Conservation (phyloP, 2,888 invertebrate genomes). For the Barypeithes pellucidus region DNA sequence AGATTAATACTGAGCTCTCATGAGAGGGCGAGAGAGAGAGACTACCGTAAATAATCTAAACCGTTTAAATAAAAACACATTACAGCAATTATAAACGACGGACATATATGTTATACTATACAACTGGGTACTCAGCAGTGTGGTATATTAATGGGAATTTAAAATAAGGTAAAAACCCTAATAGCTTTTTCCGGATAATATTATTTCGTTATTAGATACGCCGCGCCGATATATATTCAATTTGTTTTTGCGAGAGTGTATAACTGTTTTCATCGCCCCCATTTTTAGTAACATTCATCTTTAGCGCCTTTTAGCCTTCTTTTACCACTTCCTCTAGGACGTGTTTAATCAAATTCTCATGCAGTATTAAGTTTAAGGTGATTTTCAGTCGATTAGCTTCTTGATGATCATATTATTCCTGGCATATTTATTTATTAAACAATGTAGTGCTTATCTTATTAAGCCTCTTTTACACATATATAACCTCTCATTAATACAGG, state of each 20-base stretch:
- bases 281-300: conserved; percentile 32
- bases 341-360: conserved; percentile 9
- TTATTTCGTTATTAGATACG: conserved; percentile 47
- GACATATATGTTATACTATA: conserved; percentile 35
- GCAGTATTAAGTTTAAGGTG: not conserved
- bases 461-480: too few relatives aligned
- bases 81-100: conserved; percentile 23
- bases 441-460: too few relatives aligned
- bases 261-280: conserved; percentile 42
- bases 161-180: conserved; percentile 39
- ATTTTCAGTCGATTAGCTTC: not conserved
- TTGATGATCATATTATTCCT: not conserved
- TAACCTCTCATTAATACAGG: too few relatives aligned
- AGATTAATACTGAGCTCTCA: conserved; percentile 36
- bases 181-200: conserved; percentile 50
- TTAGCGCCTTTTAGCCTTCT: not conserved
- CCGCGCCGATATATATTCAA: conserved; percentile 36
- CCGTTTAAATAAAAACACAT: conserved; percentile 50
- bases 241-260: conserved; percentile 31
- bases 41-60: conserved; percentile 47
- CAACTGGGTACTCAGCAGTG: not conserved
- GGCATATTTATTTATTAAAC: too few relatives aligned
- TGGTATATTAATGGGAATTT: conserved; percentile 40
- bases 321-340: conserved; percentile 17
- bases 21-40: too few relatives aligned